Evolutionary conservation across 2,888 invertebrate species (phyloP).

Genomic region (Platycnemis pennipes): DNA sequence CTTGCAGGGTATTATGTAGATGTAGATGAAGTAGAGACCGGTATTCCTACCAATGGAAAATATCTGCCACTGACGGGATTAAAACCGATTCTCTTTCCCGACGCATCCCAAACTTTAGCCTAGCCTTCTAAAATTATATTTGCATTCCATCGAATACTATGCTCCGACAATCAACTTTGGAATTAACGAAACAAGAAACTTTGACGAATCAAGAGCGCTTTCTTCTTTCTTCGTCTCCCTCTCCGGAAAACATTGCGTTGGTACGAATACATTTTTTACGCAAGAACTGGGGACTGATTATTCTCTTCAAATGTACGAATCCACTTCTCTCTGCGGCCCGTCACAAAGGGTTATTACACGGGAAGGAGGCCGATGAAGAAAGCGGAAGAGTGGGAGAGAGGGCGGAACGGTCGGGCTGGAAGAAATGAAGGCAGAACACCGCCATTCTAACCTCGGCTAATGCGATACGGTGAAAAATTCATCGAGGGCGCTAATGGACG

Average conservation of each 20-base stretch:
- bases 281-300: not conserved
- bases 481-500: not conserved
- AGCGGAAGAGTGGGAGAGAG: not conserved
- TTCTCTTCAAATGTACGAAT: not conserved
- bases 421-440: not conserved
- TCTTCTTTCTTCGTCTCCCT: too few relatives aligned
- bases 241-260: not conserved
- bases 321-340: not conserved
- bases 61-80: too few relatives aligned
- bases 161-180: too few relatives aligned
- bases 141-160: too few relatives aligned
- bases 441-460: not conserved
- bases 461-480: not conserved
- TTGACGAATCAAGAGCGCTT: too few relatives aligned
- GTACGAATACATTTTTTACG: not conserved
- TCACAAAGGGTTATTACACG: not conserved
- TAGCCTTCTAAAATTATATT: too few relatives aligned
- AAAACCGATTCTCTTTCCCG: too few relatives aligned
- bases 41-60: too few relatives aligned
- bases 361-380: not conserved
- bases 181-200: too few relatives aligned
- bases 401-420: not conserved
- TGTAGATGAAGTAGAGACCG: too few relatives aligned
- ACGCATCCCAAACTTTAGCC: too few relatives aligned
- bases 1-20: too few relatives aligned